phyloP scores from a whole-genome alignment of 2,888 invertebrate species.

The Macrosiphum euphorbiae region DNA sequence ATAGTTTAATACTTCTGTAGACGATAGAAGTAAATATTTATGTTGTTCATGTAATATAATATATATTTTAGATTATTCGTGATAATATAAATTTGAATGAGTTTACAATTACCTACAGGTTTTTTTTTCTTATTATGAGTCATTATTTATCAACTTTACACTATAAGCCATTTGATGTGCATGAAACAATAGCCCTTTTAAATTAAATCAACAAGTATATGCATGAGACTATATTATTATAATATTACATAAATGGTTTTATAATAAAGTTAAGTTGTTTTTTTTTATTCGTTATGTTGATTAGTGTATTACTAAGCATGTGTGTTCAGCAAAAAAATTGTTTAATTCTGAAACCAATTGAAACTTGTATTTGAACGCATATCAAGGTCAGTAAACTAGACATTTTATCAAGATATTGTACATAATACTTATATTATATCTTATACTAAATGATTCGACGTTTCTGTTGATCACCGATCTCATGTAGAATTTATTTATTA shows the following conservation, averaged over 20 bases:
- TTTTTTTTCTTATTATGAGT: background rate
- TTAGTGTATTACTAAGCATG: constrained; percentile 34
- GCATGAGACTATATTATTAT: constrained; percentile 33
- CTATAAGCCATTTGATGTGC: background rate
- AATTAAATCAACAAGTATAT: background rate
- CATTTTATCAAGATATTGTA: background rate
- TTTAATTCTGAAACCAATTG: constrained; percentile 16
- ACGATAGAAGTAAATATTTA: background rate
- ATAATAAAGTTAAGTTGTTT: constrained; percentile 29
- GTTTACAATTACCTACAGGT: background rate
- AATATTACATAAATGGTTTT: constrained; percentile 1
- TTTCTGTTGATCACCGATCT: background rate
- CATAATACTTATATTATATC: background rate
- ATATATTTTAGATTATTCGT: constrained; percentile 39
- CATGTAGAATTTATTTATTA: background rate
- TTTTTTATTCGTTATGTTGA: constrained; percentile 2
- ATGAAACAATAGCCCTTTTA: constrained; percentile 15
- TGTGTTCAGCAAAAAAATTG: constrained; percentile 19
- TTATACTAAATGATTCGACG: background rate
- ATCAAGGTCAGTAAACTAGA: constrained; percentile 42
- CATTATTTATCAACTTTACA: constrained; percentile 21
- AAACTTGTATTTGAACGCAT: constrained; percentile 19
- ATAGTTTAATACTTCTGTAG: constrained; percentile 24
- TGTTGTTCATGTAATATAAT: constrained; percentile 1
- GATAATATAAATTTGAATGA: constrained; percentile 27